Evolutionary conservation across 2,797 vertebrate species (phyloP), one percentile per base, ranked within the genome.

Genomic region (Buceros bicornis): DNA sequence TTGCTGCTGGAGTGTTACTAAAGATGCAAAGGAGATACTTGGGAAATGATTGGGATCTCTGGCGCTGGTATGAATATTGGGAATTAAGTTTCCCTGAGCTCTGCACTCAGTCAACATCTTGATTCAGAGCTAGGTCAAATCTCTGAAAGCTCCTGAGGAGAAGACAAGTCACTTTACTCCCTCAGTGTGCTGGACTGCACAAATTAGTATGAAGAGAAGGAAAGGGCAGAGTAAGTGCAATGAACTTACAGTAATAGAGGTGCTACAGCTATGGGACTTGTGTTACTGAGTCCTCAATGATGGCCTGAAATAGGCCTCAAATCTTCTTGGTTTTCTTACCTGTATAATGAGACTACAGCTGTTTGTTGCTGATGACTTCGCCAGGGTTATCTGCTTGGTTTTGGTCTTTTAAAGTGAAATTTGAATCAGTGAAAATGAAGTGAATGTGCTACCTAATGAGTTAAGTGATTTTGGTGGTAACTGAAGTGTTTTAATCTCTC

Each of bases 401-500:
- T 33, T 33, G 33, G 33, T 82, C 5, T 81, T 42, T 26, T 18
- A 17, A 74, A 78, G 21, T 57, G 9, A 61, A 31, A 65, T 58
- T 83, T 35, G 8, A n/a, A 31, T 37, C 0, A 4, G 42, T 82
- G 58, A 77, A 77, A 94, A 45, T 47, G 0, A 43, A 48, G 16
- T 28, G 37, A 70, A 76, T 21, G 10, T 58, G 35, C 6, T 42
- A 58, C 11, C 60, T 61, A 62, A 35, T 3, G 7, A 62, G 16
- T 25, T 29, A 70, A 29, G 22, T 66, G 43, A 24, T 83, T 78
- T 87, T 65, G 16, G 45, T 89, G 57, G 17, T 88, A 25, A 35
- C 37, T 45, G 16, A 6, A 84, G 25, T 57, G 20, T 90, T 92
- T 87, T 82, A 33, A 79, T 89, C 28, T 92, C 28, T 58, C 77